Conservation (phyloP, 2,797 vertebrate species). For the Malurus leucopterus region DNA sequence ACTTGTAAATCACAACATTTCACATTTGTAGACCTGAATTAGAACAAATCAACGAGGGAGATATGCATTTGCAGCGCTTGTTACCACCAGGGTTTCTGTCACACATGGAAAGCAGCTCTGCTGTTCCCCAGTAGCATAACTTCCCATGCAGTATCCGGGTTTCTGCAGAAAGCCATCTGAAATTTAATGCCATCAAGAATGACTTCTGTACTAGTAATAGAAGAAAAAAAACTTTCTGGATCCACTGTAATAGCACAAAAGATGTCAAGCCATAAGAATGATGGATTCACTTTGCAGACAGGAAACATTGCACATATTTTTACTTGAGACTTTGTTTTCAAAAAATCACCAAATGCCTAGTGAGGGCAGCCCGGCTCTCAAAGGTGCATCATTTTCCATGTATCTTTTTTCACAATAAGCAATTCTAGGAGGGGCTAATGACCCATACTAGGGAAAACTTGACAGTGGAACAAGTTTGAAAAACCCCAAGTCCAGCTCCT, state of each 20-base stretch:
- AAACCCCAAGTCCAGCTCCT: not conserved
- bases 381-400: not conserved
- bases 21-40: not conserved
- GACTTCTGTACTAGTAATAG: not conserved
- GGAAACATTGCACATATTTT: not conserved
- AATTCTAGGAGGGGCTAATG: not conserved
- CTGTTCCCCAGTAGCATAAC: not conserved
- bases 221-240: not conserved
- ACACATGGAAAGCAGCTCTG: not conserved
- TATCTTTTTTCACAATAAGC: not conserved
- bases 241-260: not conserved
- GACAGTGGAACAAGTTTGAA: not conserved
- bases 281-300: not conserved
- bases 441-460: not conserved
- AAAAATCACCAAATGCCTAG: not conserved
- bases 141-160: not conserved
- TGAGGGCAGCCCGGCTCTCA: not conserved
- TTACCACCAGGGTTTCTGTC: not conserved
- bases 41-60: not conserved
- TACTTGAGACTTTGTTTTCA: not conserved
- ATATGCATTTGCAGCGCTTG: not conserved
- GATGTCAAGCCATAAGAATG: not conserved
- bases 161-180: not conserved
- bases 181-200: not conserved
- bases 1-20: not conserved